Base-by-base conservation (phyloP, 1,140 invertebrate genomes). In the Dreissena rostriformis region DNA sequence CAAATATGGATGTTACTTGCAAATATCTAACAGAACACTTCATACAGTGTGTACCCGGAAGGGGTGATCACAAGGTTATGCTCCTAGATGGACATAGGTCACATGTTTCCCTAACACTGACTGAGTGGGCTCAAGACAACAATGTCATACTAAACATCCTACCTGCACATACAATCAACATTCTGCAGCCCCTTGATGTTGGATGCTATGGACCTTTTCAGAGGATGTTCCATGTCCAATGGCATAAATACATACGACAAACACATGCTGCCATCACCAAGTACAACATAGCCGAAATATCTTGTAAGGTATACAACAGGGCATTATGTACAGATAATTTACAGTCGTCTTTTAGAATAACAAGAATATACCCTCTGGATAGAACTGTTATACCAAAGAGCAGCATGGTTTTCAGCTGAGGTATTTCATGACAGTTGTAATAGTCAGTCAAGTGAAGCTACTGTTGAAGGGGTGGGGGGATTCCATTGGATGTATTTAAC, bases 321-420 rank as follows among this genome's bases (percentile, higher is more conserved):
- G 67, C 68, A 14, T 24, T 84, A 6, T 24, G 17, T 53, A 8
- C 55, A 17, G 68, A 53, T 12, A 82, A 82, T 14, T n/a, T 75
- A 22, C 80, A 79, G 22, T 57, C 68, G 14, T 51, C 82, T 61
- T 79, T 84, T 68, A 55, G 52, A 49, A 84, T 49, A 66, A 57
- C n/a, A 39, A 61, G 82, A 72, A 63, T 79, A 12, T 84, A 66
- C 49, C 57, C 70, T 53, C 24, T 73, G 15, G 67, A 72, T 22
- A 66, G 51, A 67, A 61, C 61, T 72, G 70, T 39, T 28, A 72
- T 72, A 11, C 70, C 70, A 72, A 72, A 67, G 24, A 67, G 26
- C 19, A 67, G 19, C 19, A n/a, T 22, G 12, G 65, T 24, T 67
- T 67, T 24, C 26, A 67, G 11, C 65, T 14, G 26, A 67, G 24